phyloP scores from a whole-genome alignment of 2,797 vertebrate species.

The Enoplosus armatus region DNA sequence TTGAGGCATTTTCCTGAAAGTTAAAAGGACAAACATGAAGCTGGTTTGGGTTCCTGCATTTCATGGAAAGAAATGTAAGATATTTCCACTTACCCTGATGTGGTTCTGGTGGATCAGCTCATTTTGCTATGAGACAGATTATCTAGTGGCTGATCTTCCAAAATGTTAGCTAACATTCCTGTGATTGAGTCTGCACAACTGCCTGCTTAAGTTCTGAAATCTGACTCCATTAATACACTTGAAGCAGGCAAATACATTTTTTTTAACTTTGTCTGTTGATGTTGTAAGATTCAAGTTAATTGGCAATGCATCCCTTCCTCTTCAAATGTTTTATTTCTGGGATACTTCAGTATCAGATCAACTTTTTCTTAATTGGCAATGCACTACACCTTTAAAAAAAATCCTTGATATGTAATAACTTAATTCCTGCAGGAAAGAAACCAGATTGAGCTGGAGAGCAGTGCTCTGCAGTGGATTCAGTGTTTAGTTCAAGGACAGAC shows the following conservation, averaged over 20 bases:
- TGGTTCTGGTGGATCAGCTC: conserved; percentile 9
- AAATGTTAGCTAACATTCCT: conserved; percentile 3
- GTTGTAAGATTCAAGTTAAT: background rate
- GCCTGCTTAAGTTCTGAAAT: background rate
- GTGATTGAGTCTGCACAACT: background rate
- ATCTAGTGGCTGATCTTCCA: background rate
- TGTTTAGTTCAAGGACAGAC: conserved; percentile 5
- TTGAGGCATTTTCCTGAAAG: conserved; percentile 89
- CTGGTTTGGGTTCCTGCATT: background rate
- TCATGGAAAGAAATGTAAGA: background rate
- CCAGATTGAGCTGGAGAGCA: background rate
- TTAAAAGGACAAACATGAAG: background rate
- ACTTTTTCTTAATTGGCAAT: background rate
- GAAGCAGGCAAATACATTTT: background rate
- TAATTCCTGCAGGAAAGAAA: background rate
- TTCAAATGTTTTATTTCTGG: background rate
- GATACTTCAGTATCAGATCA: background rate
- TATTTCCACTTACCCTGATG: background rate
- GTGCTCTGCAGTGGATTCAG: background rate
- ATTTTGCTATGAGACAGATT: background rate
- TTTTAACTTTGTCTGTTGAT: background rate
- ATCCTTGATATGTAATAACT: background rate
- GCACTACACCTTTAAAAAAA: too few relatives aligned
- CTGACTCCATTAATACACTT: background rate
- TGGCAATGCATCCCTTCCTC: background rate